phyloP scores from a whole-genome alignment of 2,888 invertebrate genomes.

The Galeruca laticollis region DNA sequence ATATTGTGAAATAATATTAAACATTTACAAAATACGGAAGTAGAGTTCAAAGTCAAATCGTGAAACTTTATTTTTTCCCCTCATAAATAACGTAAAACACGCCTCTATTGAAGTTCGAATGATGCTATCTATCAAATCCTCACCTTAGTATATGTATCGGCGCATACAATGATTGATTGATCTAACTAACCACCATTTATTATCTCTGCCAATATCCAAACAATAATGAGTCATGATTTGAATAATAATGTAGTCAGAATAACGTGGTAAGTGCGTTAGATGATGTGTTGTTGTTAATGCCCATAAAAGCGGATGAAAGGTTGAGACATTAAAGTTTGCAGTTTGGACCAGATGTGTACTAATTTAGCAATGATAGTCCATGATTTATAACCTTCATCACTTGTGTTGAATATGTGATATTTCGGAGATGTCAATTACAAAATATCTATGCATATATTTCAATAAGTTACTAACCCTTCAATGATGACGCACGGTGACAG shows the following conservation, averaged over 20 bases:
- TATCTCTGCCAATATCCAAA: constrained; percentile 32
- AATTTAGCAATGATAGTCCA: constrained; percentile 15
- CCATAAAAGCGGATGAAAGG: constrained; percentile 3
- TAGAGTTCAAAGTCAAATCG: too few species aligned
- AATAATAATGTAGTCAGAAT: constrained; percentile 31
- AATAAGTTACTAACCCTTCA: background rate
- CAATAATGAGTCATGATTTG: constrained; percentile 35
- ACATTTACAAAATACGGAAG: too few species aligned
- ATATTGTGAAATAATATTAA: too few species aligned
- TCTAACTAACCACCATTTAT: constrained; percentile 28
- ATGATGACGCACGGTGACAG: too few species aligned
- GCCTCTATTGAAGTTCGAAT: constrained; percentile 19
- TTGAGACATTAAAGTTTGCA: background rate
- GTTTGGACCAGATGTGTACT: constrained; percentile 19
- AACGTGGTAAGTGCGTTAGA: constrained; percentile 28
- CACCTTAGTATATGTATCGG: constrained; percentile 26
- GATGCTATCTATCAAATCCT: constrained; percentile 26
- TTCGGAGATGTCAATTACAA: background rate
- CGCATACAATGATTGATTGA: constrained; percentile 24
- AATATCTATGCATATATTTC: background rate
- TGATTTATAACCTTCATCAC: background rate
- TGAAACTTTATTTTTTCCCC: too few species aligned
- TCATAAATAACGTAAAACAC: constrained; percentile 20
- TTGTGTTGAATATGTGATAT: background rate
- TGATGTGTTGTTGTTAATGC: constrained; percentile 1